Evolutionary conservation across 1,140 invertebrate genomes (phyloP), one percentile per base, ranked within the genome.

Genomic region (Linepithema humile): DNA sequence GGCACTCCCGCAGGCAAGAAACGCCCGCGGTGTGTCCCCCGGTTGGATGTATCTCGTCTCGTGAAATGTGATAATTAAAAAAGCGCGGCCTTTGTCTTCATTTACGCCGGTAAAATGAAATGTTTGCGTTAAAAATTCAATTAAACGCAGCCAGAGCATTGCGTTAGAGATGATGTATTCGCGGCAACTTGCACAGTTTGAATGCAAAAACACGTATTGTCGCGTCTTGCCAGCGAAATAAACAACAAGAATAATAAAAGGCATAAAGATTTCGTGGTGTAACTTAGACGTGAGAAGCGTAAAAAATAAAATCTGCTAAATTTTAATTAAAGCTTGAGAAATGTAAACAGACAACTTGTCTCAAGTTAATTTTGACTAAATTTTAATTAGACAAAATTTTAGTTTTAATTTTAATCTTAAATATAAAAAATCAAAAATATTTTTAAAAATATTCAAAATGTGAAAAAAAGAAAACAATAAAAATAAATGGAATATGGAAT

Each of bases 11-110:
- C 45, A 57, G 38, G 70, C 45, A 29, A 67, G 26, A 75, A 88
- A 74, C 64, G 38, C 29, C 74, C 50, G 65, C 55, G 26, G 17
- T 55, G n/a, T 78, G 7, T 20, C n/a, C 48, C 38, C 15, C 60
- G 50, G 26, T 29, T 82, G 70, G 35, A 45, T 75, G 23, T 82
- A 35, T 20, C 48, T 62, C 75, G 65, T 35, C 23, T 35, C 17
- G 62, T 72, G 70, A 77, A 70, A 78, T 84, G 80, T 69, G 72
- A 89, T 89, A 86, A 85, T 90, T 89, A 86, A 90, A 90, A 90
- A 75, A 82, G 45, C 75, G 50, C 59, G 67, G 83, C 70, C 83
- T 87, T 88, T 88, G 86, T 88, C 86, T 89, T 90, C 89, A 67
- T 87, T 86, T 85, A 83, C 35, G 78, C 57, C 80, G 48, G 55